Conservation (phyloP, 2,797 vertebrate species). For the Malacoctenus gilli region DNA sequence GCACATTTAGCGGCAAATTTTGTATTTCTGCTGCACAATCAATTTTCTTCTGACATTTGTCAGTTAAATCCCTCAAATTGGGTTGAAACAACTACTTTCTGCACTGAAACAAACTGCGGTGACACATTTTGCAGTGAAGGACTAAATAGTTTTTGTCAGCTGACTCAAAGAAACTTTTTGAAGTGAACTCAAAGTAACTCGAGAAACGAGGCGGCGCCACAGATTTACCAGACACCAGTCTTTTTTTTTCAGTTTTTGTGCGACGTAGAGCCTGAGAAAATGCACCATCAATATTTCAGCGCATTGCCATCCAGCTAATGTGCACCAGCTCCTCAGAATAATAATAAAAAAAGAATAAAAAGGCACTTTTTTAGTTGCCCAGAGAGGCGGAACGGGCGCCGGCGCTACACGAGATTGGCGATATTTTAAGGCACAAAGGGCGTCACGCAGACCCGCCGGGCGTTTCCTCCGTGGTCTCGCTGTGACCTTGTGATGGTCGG, state of each 20-base stretch:
- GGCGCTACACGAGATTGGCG: slow-evolving; percentile 15
- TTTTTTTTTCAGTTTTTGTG: slow-evolving; percentile 1
- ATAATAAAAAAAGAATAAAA: slow-evolving; percentile 41
- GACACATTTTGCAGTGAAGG: too few relatives aligned
- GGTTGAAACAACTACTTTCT: too few relatives aligned
- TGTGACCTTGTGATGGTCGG: slow-evolving; percentile 60
- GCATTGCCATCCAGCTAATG: slow-evolving; percentile 52
- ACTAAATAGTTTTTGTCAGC: too few relatives aligned
- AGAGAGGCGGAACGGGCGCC: slow-evolving; percentile 36
- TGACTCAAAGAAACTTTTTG: too few relatives aligned
- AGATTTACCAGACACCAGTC: slow-evolving; percentile 26
- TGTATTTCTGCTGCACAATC: too few relatives aligned
- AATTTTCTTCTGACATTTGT: too few relatives aligned
- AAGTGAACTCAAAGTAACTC: slow-evolving; percentile 4
- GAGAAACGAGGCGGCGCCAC: slow-evolving; percentile 27
- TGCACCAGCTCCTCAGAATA: slow-evolving; percentile 38
- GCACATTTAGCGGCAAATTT: too few relatives aligned
- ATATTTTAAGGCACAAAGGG: slow-evolving; percentile 60
- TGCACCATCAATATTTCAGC: slow-evolving; percentile 70
- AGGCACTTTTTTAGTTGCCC: slow-evolving; percentile 43
- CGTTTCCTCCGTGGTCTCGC: slow-evolving; percentile 59
- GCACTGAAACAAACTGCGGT: too few relatives aligned
- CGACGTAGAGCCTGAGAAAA: slow-evolving; percentile 33
- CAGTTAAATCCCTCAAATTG: too few relatives aligned
- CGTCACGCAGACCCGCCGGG: slow-evolving; percentile 37